Evolutionary conservation across 2,113 vertebrate genomes (phyloP), one percentile per base, ranked within the genome.

Genomic region (Rhinoderma darwinii): DNA sequence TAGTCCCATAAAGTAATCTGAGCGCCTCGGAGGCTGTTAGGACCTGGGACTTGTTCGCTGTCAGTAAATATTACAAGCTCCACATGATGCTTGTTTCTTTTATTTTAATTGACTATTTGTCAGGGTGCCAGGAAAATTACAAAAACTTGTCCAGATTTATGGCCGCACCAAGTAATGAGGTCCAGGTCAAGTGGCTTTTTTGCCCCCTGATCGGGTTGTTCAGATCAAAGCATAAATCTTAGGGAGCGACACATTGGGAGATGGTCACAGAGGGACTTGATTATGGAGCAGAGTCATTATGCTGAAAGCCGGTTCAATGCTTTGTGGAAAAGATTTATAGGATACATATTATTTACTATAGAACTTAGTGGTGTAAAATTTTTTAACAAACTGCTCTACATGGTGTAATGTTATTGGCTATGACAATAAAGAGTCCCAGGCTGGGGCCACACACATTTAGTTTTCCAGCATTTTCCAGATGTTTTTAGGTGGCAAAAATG

Each of bases 171-270:
- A 59, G 37, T 82, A 63, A 82, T 82, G 79, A 66, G 59, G 79
- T 82, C 79, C 79, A 32, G 79, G 79, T 82, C 79, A 82, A 82
- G 79, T 82, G 79, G 39, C 56, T 63, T 66, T 44, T 43, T 15
- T 63, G 41, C 79, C 79, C 79, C 39, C 79, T 82, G 56, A 70
- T 73, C 30, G 22, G 25, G 25, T 61, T 43, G 78, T 41, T 7
- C n/a, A 66, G 37, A 82, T 82, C 37, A 66, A 61, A 82, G 79
- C 79, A 63, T 66, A 30, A 63, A 66, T 82, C 79, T 41, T 44
- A 2, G 30, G 25, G 56, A 44, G 11, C 2, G 39, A 56, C 47
- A 78, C 18, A 5, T 56, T 35, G 18, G 76, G 50, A 43, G 32
- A 63, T 39, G 41, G 56, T 27, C 56, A 44, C 25, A 10, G 79